Evolutionary conservation across 1,140 invertebrate species (phyloP), one percentile per base, ranked within the genome.

Genomic region (Ostrea edulis): DNA sequence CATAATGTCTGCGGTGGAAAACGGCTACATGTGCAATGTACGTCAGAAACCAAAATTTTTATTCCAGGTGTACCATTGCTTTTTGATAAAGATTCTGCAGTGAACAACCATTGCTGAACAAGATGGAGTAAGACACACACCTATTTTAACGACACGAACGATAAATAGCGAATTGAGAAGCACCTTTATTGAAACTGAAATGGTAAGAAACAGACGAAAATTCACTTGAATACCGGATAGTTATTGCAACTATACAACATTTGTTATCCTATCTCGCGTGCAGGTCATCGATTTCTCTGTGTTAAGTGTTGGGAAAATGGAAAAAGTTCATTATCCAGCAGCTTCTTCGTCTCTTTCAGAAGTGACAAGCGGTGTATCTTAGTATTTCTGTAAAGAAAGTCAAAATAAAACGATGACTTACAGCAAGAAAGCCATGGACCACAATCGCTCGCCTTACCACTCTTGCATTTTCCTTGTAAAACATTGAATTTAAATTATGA

Each of bases 161-260:
- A n/a, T 5, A 29, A 35, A 29, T 44, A 44, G 35, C 35, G 25
- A 29, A 77, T 77, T 29, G 68, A 77, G 29, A 77, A 77, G 68
- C 68, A 77, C 68, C 68, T 77, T 77, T 77, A 77, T 77, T 77
- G 14, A 35, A 77, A 77, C 25, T 77, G 5, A 77, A 35, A 77
- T 29, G 17, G 14, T 77, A 77, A 35, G 29, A 35, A 25, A 77
- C 14, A 25, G 11, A n/a, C 22, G 68, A 77, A 8, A 77, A 77
- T 29, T 77, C 25, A 77, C 25, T 77, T 25, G 68, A 77, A 77
- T 77, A 77, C 29, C 68, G 68, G 68, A 77, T 35, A 77, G 68
- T 77, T 77, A 29, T 77, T 77, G 68, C 68, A 77, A 25, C 25
- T 77, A 77, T 29, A 29, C 25, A 68, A 77, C 68, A 77, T 7